A percentile compares a stretch with the other conserved stretches of the same genome.
Conservation (phyloP, 2,113 vertebrate species). For the Eidolon helvum region DNA sequence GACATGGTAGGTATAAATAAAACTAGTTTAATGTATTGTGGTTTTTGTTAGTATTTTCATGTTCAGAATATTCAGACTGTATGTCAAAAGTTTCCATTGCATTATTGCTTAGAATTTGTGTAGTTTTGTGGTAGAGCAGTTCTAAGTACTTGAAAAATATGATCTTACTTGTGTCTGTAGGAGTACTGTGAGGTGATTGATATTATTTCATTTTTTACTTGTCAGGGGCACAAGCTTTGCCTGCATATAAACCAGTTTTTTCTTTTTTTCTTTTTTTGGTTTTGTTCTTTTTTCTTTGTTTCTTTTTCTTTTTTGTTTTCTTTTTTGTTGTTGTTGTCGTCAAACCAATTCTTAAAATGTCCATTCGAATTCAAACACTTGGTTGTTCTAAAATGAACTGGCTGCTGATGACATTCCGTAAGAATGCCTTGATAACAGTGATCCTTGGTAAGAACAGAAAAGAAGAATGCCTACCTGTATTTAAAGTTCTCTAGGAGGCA, state of each 20-base stretch:
- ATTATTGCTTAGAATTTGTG: neutral
- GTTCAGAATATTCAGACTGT: neutral
- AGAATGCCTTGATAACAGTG: neutral
- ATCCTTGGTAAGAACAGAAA: neutral
- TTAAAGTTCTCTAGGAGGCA: neutral
- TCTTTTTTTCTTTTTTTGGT: too few species aligned
- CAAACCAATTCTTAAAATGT: neutral
- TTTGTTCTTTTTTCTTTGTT: too few species aligned
- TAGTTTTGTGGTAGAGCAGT: neutral
- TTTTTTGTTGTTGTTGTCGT: too few species aligned
- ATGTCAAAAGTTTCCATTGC: neutral
- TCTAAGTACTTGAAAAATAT: neutral
- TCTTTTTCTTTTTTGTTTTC: too few species aligned
- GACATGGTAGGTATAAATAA: conserved; percentile 86
- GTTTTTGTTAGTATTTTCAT: neutral
- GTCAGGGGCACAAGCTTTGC: neutral
- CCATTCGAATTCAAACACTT: neutral
- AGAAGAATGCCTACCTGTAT: neutral
- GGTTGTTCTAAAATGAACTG: conserved; percentile 13
- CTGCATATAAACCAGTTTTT: neutral
- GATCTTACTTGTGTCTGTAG: neutral
- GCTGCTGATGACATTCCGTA: neutral
- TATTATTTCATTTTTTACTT: conserved; percentile 12
- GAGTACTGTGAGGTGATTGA: neutral
- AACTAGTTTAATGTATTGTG: neutral